These are phyloP conservation scores for Aporophyla nigra DNA, from an alignment of 2,888 invertebrate genomes.

Conservation along the genomic window DNA sequence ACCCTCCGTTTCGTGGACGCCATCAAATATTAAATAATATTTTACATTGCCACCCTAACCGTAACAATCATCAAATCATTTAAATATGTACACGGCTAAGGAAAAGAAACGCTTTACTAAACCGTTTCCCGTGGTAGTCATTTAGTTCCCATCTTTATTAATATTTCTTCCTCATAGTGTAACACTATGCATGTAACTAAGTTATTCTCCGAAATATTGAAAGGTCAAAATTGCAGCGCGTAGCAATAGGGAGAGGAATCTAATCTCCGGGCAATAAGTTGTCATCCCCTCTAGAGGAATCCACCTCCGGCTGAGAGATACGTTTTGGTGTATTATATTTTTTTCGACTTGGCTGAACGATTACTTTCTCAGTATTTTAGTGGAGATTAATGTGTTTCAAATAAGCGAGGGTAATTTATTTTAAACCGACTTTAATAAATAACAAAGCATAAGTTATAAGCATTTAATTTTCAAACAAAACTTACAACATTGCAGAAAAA, in stretches of 20 bases:
- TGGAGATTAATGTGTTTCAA: neutral
- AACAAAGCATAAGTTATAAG: neutral
- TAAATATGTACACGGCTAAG: conserved; percentile 2
- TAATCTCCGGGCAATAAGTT: conserved; percentile 71
- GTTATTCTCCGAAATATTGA: conserved; percentile 64
- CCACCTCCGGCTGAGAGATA: conserved; percentile 17
- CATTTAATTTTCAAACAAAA: conserved; percentile 1
- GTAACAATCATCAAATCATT: conserved; percentile 1
- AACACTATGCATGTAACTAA: conserved; percentile 58
- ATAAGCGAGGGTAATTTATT: neutral
- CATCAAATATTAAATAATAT: neutral
- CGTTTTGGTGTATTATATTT: conserved; percentile 21
- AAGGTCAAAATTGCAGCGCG: conserved; percentile 57
- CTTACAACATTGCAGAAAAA: neutral
- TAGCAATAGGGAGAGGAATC: conserved; percentile 59
- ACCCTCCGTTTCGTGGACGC: neutral
- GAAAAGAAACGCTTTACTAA: neutral
- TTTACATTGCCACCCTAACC: neutral
- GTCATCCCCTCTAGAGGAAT: conserved; percentile 60
- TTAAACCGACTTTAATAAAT: neutral
- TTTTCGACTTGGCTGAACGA: too few species aligned
- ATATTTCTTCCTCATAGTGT: conserved; percentile 47
- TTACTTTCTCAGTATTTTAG: neutral
- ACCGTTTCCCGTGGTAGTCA: conserved; percentile 21
- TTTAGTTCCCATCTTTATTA: conserved; percentile 43